These are phyloP conservation scores for Noctilio leporinus DNA, from an alignment of 2,113 vertebrate species.

Conservation along the genomic window DNA sequence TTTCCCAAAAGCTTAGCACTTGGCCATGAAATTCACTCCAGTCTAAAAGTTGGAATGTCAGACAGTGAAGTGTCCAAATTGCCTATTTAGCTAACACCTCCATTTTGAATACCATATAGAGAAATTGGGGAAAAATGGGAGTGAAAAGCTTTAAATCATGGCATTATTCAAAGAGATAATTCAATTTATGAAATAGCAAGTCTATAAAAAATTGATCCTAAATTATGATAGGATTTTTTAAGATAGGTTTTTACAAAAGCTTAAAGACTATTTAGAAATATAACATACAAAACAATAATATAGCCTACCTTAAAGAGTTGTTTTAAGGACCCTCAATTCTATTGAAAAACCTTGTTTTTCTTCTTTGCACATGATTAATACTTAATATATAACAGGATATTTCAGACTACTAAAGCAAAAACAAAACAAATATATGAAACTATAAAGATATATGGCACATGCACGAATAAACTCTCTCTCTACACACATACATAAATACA, in stretches of 20 bases:
- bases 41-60: constrained; percentile 4
- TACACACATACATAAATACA: background rate
- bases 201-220: background rate
- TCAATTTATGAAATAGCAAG: background rate
- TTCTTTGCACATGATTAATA: background rate
- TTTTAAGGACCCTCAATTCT: background rate
- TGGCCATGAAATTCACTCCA: background rate
- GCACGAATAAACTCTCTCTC: background rate
- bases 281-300: background rate
- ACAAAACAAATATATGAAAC: background rate
- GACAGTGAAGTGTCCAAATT: background rate
- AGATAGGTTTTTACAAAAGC: background rate
- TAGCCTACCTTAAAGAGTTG: background rate
- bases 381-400: background rate
- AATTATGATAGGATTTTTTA: background rate
- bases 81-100: constrained; percentile 19
- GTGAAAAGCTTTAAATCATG: background rate
- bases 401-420: background rate
- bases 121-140: background rate
- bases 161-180: background rate
- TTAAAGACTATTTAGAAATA: background rate
- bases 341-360: background rate
- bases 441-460: background rate
- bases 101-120: constrained; percentile 12
- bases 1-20: constrained; percentile 33